Evolutionary conservation across 30 jellyfish, hydroid and myxozoan genomes (phyloP).

Genomic region (Cassiopea andromeda): DNA sequence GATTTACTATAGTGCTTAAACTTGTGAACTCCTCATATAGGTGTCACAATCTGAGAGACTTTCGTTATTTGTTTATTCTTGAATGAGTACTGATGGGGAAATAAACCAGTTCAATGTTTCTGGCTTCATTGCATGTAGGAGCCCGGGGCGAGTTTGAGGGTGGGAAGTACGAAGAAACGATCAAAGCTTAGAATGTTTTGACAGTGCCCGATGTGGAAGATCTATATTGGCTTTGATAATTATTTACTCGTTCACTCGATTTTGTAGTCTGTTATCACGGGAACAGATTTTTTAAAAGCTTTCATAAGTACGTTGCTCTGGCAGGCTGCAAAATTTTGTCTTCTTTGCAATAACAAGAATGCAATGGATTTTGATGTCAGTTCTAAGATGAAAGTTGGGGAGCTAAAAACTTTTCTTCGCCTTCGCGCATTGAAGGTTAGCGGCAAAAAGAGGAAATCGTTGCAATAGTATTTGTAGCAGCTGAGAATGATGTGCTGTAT

Average conservation of each 20-base stretch:
- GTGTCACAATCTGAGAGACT: too few species aligned
- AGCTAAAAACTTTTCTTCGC: background rate
- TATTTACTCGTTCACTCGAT: background rate
- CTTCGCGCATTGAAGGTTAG: background rate
- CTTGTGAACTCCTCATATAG: too few species aligned
- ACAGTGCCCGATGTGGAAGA: background rate
- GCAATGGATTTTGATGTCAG: background rate
- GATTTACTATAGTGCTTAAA: too few species aligned
- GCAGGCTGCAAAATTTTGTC: background rate
- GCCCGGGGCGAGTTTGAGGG: constrained; percentile 8
- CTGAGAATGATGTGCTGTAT: constrained; percentile 3
- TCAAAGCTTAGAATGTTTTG: background rate
- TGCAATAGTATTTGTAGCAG: background rate
- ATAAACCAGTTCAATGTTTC: background rate
- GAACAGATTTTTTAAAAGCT: background rate
- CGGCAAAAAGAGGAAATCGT: too few species aligned
- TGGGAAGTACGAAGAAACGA: background rate
- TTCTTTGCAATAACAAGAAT: background rate
- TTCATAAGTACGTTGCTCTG: constrained; percentile 1
- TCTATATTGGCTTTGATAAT: background rate
- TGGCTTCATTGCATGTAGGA: background rate
- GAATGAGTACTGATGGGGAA: too few species aligned
- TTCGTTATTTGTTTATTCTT: too few species aligned
- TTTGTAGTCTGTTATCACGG: background rate
- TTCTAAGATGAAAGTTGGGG: background rate